Percentiles rank a stretch among this genome's conserved stretches.
Evolutionary conservation across 2,797 vertebrate species (phyloP).

Genomic region (Parauchenoglanis punctatus): DNA sequence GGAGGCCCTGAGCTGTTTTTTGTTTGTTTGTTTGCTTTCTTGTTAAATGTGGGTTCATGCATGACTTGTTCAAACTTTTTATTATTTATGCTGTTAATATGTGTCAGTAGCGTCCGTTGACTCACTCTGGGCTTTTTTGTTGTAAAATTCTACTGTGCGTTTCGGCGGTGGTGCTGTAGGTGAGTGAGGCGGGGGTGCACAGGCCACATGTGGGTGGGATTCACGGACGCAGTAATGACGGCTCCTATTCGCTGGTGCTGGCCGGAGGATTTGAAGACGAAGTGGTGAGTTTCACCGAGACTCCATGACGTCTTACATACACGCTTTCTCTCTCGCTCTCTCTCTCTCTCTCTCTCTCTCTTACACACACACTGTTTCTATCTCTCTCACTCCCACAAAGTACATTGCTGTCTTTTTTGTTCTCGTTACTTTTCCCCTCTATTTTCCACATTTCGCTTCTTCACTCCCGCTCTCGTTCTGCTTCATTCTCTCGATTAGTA

Average conservation of each 20-base stretch:
- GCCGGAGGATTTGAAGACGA: constrained; percentile 98
- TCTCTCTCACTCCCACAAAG: background rate
- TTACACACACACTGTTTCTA: background rate
- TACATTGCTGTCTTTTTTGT: background rate
- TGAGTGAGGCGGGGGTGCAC: constrained; percentile 98
- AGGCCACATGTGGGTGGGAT: constrained; percentile 97
- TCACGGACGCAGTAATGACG: constrained; percentile 96
- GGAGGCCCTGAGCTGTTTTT: background rate
- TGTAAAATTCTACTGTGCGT: background rate
- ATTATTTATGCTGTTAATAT: background rate
- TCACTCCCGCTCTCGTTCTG: background rate
- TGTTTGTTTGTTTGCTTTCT: background rate
- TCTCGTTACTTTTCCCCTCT: constrained; percentile 2
- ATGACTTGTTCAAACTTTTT: background rate
- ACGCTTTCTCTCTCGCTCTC: background rate
- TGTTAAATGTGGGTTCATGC: background rate
- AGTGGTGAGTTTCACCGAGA: constrained; percentile 83
- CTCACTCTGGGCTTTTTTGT: background rate
- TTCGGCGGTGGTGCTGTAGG: constrained; percentile 70
- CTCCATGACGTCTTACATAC: background rate
- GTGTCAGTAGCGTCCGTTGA: background rate
- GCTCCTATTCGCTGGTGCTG: constrained; percentile 94
- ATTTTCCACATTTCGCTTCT: background rate
- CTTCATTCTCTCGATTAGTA: constrained; percentile 15
- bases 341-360: background rate